phyloP scores from a whole-genome alignment of 1,140 invertebrate genomes.

The Megathymus violae region DNA sequence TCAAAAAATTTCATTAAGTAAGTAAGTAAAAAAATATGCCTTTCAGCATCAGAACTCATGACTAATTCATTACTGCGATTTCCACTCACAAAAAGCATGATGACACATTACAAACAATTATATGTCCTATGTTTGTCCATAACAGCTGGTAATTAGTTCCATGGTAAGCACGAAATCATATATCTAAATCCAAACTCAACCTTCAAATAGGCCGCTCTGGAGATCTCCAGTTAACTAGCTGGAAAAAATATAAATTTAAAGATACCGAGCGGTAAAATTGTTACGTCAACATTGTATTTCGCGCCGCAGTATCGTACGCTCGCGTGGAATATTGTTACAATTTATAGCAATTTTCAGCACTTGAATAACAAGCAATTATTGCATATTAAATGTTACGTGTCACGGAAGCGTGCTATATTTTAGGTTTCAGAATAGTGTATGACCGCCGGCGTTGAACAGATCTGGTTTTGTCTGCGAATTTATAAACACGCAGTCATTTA shows the following conservation, averaged over 20 bases:
- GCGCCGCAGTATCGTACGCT: conserved; percentile 31
- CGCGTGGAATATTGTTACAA: conserved; percentile 30
- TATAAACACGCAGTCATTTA: conserved; percentile 8
- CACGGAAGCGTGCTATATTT: conserved; percentile 25
- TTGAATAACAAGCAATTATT: conserved; percentile 27
- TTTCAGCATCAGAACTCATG: no score
- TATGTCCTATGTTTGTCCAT: no score
- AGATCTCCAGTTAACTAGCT: conserved; percentile 18
- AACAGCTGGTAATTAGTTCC: no score
- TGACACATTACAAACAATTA: no score
- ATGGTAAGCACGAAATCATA: no score
- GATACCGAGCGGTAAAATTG: conserved; percentile 40
- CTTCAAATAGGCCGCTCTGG: no score
- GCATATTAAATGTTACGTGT: conserved; percentile 27
- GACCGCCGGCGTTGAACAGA: conserved; percentile 14
- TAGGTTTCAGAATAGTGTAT: conserved; percentile 22
- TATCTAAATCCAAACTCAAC: no score
- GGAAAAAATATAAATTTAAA: conserved; percentile 22
- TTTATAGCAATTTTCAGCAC: conserved; percentile 17
- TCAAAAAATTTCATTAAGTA: no score
- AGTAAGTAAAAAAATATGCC: no score
- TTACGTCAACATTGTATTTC: conserved; percentile 44
- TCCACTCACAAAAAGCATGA: no score
- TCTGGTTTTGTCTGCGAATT: conserved; percentile 22
- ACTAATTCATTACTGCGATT: no score